Base-by-base conservation (phyloP, 1,140 invertebrate genomes). In the Cylas formicarius region DNA sequence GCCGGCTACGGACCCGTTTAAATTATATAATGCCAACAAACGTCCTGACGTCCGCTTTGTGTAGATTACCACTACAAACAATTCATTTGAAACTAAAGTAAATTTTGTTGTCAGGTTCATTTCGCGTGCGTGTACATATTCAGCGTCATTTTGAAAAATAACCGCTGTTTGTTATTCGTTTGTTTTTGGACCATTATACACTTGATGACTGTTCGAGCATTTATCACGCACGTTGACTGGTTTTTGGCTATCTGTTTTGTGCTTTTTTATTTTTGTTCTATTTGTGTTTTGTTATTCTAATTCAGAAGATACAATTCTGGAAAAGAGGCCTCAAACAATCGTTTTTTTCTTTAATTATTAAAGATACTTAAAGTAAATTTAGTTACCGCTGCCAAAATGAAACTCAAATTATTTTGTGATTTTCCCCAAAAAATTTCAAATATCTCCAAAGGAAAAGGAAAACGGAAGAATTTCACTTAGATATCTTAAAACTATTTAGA, bases 1-100 rank as follows among this genome's bases (percentile, higher is more conserved):
- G 28, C 26, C 19, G 28, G 22, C 34, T 34, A 16, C n/a, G 14
- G 17, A 34, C 21, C 32, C 44, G 38, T 51, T 51, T 51, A 40
- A 51, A 51, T 51, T 43, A 51, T 46, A 51, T 44, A 50, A 28
- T 43, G 28, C 35, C 20, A 14, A 40, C 43, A 44, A 43, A 33
- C 32, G 40, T 37, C 31, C 18, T 11, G 28, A 17, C 44, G 38
- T 24, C 37, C 42, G 42, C 14, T 28, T 32, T 43, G 32, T 29
- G 49, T 46, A 51, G 49, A 51, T 51, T 51, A 51, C 43, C 29
- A 41, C 35, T 38, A 41, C 43, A 51, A 51, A 51, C 49, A 51
- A 46, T 51, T 51, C 49, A 46, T 51, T 51, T 51, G 49, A 38
- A 51, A 51, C 43, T 41, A 46, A 51, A 51, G 49, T 44, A 51